Base-by-base conservation (phyloP, 2,797 vertebrate genomes). In the Eulemur coronatus region DNA sequence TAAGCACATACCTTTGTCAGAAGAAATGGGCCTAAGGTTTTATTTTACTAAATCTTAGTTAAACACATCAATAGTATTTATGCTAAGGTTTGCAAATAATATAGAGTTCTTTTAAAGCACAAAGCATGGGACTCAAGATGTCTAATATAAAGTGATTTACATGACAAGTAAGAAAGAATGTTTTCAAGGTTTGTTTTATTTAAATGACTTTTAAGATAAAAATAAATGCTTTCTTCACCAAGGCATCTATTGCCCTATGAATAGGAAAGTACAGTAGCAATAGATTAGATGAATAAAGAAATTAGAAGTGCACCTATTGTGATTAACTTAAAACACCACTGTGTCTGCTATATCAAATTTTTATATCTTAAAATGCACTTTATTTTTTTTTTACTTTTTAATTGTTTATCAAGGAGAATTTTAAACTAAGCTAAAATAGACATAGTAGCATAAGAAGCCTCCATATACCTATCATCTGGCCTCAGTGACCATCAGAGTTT, bases 1-100 rank as follows among this genome's bases (percentile, higher is more conserved):
- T 69, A 88, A 93, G 89, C 55, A 67, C 12, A 89, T 55, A 94
- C 22, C 46, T 97, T 79, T 92, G 75, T 96, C 75, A 93, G 59
- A 94, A 92, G 63, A 94, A 96, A 95, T 78, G 41, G 9, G 50
- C 76, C 78, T 61, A 52, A 43, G 35, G 70, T 92, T 96, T 93
- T 94, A 87, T 72, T 96, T 96, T 69, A 76, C 84, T 79, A 65
- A 88, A 91, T 90, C 95, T 97, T 95, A 92, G 90, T 90, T 97
- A 97, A 87, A 91, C 91, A 70, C 28, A 75, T 61, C 15, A 72
- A 86, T 46, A 94, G 70, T 46, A 97, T 94, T 96, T 87, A 92
- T 85, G 24, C 55, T 65, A 72, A 91, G 59, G 81, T 94, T 94
- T 89, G 48, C 52, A 78, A 90, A 78, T 76, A 95, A 89, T 48